Evolutionary conservation across 2,797 vertebrate genomes (phyloP), one percentile per base, ranked within the genome.

Genomic region (Macrochelys suwanniensis): DNA sequence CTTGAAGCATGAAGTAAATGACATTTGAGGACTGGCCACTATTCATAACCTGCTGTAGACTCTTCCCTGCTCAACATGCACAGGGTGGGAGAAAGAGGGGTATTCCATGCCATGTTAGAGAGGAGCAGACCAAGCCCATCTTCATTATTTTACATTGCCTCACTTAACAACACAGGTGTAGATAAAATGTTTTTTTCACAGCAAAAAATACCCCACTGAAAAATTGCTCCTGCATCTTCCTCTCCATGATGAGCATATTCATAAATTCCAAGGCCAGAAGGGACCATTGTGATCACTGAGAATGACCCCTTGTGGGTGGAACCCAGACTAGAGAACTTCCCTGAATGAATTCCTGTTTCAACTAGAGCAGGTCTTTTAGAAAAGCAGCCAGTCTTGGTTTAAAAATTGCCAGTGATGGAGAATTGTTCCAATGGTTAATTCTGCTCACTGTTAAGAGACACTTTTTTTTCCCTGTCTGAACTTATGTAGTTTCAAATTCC

Each of bases 1-100:
- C 3, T 88, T 84, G 6, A 10, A 11, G 47, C 37, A 0, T 8
- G 17, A 56, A 56, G 19, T 0, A 5, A 25, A 33, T 47, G 16
- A 84, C 47, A 9, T 37, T 4, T 91, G 85, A 49, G 74, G 80
- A 84, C 4, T 21, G 23, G 3, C 25, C 42, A 13, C 12, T 26
- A 12, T 7, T 15, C 42, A 47, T 47, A 47, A 26, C 23, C 37
- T 25, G 71, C 42, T 45, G 42, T 26, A 47, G 25, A 45, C 25
- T 4, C 11, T 10, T 82, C 80, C 37, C 80, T 45, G 9, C 54
- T 59, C 37, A 45, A 25, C 71, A 26, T 47, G 42, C 25, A 15
- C 42, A 31, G 28, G 42, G 26, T 42, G 28, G 28, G 42, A 26
- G 80, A 9, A 6, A 47, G 42, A 59, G 16, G 10, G 8, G 6